Conservation (phyloP, 1,140 invertebrate genomes). For the Neodiprion fabricii region DNA sequence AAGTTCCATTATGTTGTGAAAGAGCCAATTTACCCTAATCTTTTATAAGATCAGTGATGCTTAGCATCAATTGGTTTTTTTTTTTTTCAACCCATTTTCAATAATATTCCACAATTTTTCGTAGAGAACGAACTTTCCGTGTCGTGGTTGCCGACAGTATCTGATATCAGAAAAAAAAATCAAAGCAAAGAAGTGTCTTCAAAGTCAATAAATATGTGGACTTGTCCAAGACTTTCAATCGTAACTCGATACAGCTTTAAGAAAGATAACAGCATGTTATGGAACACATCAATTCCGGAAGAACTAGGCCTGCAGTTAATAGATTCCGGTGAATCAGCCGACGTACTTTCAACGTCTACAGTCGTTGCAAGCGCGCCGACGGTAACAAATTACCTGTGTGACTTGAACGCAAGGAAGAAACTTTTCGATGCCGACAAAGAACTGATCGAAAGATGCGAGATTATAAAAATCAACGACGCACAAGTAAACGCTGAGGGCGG, state of each 20-base stretch:
- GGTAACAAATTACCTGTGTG: background rate
- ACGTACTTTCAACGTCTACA: background rate
- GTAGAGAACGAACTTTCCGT: background rate
- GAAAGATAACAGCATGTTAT: conserved; percentile 36
- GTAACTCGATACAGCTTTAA: conserved; percentile 54
- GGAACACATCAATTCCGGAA: conserved; percentile 26
- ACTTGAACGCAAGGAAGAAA: background rate
- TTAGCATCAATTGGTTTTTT: too few relatives aligned
- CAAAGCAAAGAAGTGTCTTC: background rate
- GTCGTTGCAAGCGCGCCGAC: background rate
- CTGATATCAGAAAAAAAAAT: background rate
- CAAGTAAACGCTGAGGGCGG: background rate
- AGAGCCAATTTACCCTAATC: too few relatives aligned
- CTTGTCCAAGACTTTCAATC: conserved; percentile 48
- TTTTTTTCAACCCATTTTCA: too few relatives aligned
- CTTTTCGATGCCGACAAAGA: background rate
- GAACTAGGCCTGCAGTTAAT: conserved; percentile 26
- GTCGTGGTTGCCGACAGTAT: background rate
- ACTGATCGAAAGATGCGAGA: background rate
- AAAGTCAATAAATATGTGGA: conserved; percentile 42
- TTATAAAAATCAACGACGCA: background rate
- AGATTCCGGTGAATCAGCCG: conserved; percentile 10
- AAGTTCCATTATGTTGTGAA: too few relatives aligned
- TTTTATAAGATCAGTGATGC: too few relatives aligned
- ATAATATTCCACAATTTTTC: too few relatives aligned